Evolutionary conservation across 2,113 vertebrate genomes (phyloP).

Genomic region (Cyprinus carpio): DNA sequence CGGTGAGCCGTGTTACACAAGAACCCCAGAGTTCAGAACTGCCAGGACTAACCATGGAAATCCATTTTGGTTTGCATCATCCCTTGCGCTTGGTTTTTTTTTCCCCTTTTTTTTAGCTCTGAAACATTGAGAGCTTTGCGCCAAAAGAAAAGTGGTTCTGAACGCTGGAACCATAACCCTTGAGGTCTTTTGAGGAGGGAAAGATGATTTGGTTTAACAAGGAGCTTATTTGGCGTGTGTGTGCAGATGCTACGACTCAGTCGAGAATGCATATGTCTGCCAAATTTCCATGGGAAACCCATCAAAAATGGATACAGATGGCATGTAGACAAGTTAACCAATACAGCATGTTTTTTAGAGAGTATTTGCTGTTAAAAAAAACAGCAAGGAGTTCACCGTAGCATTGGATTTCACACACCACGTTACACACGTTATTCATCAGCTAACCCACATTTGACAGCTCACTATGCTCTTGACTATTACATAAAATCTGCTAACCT

Average conservation of each 20-base stretch:
- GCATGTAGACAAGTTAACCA: constrained; percentile 52
- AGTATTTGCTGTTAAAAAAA: background rate
- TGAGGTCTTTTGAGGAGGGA: constrained; percentile 64
- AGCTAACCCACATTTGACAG: constrained; percentile 27
- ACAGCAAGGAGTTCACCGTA: background rate
- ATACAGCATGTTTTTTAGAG: constrained; percentile 52
- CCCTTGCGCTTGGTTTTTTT: constrained; percentile 2
- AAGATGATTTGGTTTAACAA: constrained; percentile 72
- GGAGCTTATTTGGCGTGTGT: constrained; percentile 63
- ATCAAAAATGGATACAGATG: constrained; percentile 62
- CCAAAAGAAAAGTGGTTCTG: constrained; percentile 70
- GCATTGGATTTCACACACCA: constrained; percentile 25
- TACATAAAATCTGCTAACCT: constrained; percentile 6
- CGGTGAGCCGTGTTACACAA: constrained; percentile 30
- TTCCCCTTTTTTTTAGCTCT: constrained; percentile 57
- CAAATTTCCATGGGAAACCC: constrained; percentile 72
- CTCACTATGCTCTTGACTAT: background rate
- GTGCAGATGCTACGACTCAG: constrained; percentile 55
- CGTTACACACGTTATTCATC: background rate
- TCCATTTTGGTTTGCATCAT: constrained; percentile 67
- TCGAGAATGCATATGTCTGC: constrained; percentile 52
- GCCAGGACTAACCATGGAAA: constrained; percentile 58
- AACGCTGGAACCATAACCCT: constrained; percentile 61
- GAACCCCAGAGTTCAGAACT: constrained; percentile 56
- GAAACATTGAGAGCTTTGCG: constrained; percentile 61